Conservation (phyloP, 2,113 vertebrate species). For the Motacilla alba region DNA sequence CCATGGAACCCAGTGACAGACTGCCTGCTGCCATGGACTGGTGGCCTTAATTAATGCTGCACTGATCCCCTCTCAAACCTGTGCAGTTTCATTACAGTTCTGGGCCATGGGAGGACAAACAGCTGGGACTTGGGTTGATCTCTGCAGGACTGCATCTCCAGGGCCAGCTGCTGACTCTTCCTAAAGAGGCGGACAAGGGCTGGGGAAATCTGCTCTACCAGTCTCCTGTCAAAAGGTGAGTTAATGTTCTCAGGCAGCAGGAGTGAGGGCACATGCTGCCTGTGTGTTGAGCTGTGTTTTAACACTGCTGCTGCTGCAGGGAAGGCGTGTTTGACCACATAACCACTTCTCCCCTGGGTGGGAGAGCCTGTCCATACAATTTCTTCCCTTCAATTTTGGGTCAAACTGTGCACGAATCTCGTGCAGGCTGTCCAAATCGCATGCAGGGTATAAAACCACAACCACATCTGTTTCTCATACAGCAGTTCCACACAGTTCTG, state of each 20-base stretch:
- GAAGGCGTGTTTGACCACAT: background rate
- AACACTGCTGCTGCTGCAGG: background rate
- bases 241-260: background rate
- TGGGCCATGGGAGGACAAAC: background rate
- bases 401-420: background rate
- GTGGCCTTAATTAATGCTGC: background rate
- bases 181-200: background rate
- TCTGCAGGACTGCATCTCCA: background rate
- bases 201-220: background rate
- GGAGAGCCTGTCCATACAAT: background rate
- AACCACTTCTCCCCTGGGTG: background rate
- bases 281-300: background rate
- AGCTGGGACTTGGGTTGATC: background rate
- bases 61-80: background rate
- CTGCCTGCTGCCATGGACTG: background rate
- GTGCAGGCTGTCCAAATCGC: background rate
- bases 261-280: fast-evolving
- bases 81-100: background rate
- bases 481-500: background rate
- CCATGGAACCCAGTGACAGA: background rate
- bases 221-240: background rate
- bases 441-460: background rate
- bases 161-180: background rate
- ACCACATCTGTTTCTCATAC: background rate
- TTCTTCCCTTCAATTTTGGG: background rate